Base-by-base conservation (phyloP, 2,888 invertebrate genomes). In the Drosophila kuntzei region DNA sequence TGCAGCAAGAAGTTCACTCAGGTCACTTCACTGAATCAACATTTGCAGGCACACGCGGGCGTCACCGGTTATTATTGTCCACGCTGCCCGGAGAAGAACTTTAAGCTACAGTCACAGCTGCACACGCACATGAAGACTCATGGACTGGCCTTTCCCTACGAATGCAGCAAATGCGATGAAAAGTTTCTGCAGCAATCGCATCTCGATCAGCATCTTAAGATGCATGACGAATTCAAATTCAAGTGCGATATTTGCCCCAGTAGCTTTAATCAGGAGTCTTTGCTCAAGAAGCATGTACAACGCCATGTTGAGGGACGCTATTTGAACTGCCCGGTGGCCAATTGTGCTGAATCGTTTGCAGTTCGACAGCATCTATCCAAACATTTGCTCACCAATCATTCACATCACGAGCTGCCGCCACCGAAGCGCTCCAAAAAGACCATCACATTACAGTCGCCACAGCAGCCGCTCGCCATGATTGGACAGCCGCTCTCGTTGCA, bases 51-150 rank as follows among this genome's bases (percentile, higher is more conserved):
- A 34, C 92, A 92, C 83, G 92, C 92, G 54, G 92, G 92, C 39
- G 91, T 92, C 32, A 91, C 91, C 27, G 92, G 92, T 32, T 92
- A 91, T 73, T 92, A 91, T 65, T 92, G 92, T 69, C 92, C 92
- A 0, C 90, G 91, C 25, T 92, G 92, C 79, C 92, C 92, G 50
- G 92, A 92, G 59, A 92, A 92, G 82, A 92, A 92, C 55, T 92
- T 92, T 47, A 92, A 92, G 69, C 90, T 92, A 53, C 92, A 92
- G 74, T 92, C 92, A 0, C 92, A 92, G 63, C 73, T 92, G 61
- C 92, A 92, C 37, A 91, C 92, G 73, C 92, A 92, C 76, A 92
- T 92, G 92, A 92, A 92, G 77, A 90, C 91, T 2, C 92, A 92
- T 50, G 92, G 92, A 0, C 55, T 92, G 68, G 92, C 91, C 53